Base-by-base conservation (phyloP, 1,140 invertebrate genomes). In the Tetraneura akinire region DNA sequence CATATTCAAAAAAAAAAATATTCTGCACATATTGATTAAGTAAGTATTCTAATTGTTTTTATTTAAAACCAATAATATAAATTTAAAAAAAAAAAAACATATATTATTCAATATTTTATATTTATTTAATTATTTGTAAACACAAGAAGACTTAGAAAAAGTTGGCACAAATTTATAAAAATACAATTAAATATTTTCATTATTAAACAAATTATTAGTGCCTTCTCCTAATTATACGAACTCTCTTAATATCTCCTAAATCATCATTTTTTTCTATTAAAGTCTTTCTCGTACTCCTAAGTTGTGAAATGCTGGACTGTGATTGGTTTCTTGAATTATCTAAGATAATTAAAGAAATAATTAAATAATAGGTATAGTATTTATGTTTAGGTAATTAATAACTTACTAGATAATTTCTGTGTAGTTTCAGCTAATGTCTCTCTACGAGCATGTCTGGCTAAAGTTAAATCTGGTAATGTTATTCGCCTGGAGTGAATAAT, bases 401-500 rank as follows among this genome's bases (percentile, higher is more conserved):
- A 55, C 9, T 74, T 23, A 74, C 71, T 21, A 1, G n/a, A 37
- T 3, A 23, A 21, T 42, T 57, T 74, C 32, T 37, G 26, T 21
- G 29, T 8, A 0, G 29, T 10, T 16, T 57, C 51, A 23, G 53
- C 53, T 29, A 74, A 37, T 8, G 74, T 62, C 5, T 78, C 74
- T 14, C 74, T 45, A 23, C 74, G 11, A 18, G 55, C 74, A 8
- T 78, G 74, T 45, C n/a, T 78, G 21, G 74, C 74, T 14, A 62
- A 42, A 45, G 74, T 78, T 29, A 78, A 62, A n/a, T 78, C 74
- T 2, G 74, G 74, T n/a, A 78, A n/a, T 13, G 74, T 78, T 13
- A 47, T 32, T 45, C 74, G 21, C 47, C 74, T 78, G 26, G 51
- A 42, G 10, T 21, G 14, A 8, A 4, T 37, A 4, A 37, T 1